These are phyloP conservation scores for Corydoras sp. DNA, from an alignment of 2,113 vertebrate species.

Conservation along the genomic window DNA sequence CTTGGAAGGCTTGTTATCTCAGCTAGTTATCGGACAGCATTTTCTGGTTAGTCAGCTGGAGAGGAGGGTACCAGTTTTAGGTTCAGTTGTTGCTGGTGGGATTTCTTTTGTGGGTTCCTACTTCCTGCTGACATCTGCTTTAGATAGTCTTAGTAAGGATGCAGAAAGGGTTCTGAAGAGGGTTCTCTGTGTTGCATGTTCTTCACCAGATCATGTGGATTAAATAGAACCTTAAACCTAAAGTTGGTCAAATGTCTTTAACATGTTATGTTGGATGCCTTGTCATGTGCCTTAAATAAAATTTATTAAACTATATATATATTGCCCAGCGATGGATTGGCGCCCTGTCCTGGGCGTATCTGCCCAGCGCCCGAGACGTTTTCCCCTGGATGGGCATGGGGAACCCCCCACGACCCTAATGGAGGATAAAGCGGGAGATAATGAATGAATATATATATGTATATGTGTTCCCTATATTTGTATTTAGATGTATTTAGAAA, in stretches of 20 bases:
- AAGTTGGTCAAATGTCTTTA: not conserved
- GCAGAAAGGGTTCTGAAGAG: constrained; percentile 26
- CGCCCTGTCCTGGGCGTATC: too few species aligned
- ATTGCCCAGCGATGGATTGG: too few species aligned
- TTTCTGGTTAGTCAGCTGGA: constrained; percentile 23
- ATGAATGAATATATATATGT: too few species aligned
- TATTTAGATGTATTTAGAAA: too few species aligned
- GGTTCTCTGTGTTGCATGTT: not conserved
- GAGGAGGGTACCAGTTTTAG: constrained; percentile 33
- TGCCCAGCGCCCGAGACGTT: too few species aligned
- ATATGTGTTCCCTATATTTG: too few species aligned
- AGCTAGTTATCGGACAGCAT: constrained; percentile 18
- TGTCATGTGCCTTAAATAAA: too few species aligned
- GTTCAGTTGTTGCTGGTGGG: constrained; percentile 27
- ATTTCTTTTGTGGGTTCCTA: constrained; percentile 37
- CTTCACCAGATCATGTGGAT: not conserved
- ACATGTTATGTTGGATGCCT: too few species aligned
- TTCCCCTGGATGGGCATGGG: too few species aligned
- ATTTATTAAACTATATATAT: too few species aligned
- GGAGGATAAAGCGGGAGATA: too few species aligned
- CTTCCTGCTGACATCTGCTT: constrained; percentile 28
- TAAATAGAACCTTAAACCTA: not conserved
- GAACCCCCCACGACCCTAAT: too few species aligned
- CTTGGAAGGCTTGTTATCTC: constrained; percentile 22
- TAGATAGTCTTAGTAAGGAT: constrained; percentile 38